Evolutionary conservation across 2,797 vertebrate species (phyloP).

Genomic region (Ptychadena robeensis): DNA sequence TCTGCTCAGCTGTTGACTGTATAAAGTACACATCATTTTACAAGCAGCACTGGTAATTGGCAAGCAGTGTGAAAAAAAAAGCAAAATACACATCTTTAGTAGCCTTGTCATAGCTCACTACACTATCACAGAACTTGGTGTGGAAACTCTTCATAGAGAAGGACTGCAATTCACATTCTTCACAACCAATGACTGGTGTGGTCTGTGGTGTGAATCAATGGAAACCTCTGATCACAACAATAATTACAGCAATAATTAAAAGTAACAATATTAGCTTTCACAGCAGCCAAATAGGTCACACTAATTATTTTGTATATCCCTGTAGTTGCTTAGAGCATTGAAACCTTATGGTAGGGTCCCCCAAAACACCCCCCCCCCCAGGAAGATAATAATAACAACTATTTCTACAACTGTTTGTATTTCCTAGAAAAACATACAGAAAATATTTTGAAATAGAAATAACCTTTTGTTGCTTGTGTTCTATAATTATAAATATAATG

Average conservation of each 20-base stretch:
- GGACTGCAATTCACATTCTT: no score
- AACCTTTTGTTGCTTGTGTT: conserved; percentile 42
- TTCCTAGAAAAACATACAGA: background rate
- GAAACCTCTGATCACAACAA: background rate
- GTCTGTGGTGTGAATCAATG: background rate
- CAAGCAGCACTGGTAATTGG: background rate
- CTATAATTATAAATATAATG: conserved; percentile 31
- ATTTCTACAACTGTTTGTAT: conserved; percentile 1
- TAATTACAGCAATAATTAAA: background rate
- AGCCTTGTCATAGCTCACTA: background rate
- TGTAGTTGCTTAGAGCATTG: background rate
- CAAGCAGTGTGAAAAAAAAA: background rate
- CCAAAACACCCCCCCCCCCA: background rate
- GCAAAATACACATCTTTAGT: background rate
- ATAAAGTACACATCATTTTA: background rate
- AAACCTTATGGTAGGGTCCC: background rate
- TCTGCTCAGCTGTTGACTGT: background rate
- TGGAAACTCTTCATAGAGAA: background rate
- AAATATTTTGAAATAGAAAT: conserved; percentile 16
- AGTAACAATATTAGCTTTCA: background rate
- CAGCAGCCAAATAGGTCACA: background rate
- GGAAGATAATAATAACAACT: background rate
- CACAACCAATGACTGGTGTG: no score
- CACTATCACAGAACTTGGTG: background rate
- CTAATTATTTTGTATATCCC: background rate